Base-by-base conservation (phyloP, 2,113 vertebrate species). In the Talpa occidentalis region DNA sequence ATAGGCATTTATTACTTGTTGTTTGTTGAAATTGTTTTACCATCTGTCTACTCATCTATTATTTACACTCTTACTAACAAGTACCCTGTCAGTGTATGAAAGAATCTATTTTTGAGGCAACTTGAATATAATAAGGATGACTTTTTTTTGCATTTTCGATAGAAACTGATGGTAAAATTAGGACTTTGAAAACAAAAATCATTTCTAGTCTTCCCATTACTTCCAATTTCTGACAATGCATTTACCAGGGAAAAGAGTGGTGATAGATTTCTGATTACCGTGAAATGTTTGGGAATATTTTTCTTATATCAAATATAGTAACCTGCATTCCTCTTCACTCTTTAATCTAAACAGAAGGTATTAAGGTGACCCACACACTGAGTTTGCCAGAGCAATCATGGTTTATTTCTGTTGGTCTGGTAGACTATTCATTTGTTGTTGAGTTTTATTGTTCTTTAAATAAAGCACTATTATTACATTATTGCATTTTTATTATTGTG, bases 21-120 rank as follows among this genome's bases (percentile, higher is more conserved):
- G 40, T 92, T 94, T 94, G 5, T 93, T 77, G 85, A 97, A 66
- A 88, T 73, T 79, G 28, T 96, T 96, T 94, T 96, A 62, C 47
- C 64, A 16, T 90, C 28, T 94, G 87, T 52, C n/a, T 92, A 74
- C 35, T 72, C 83, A 79, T 92, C 54, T 35, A 60, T 72, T 95
- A 83, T 95, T 95, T 97, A 95, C 1, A 87, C 2, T 3, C 62
- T 44, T 66, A 47, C 67, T 67, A 93, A 56, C 2, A 91, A 91
- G 8, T 21, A n/a, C 54, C 28, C 6, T 74, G 26, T 76, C n/a
- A 54, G 7, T 5, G 24, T 67, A 66, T 62, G 32, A 77, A 92
- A 72, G 37, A 89, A 79, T 84, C 28, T 59, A 52, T 70, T 78
- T 44, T 37, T 87, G 40, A 90, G 24, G 22, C n/a, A 67, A 67